These are phyloP conservation scores for Pristiophorus japonicus DNA, from an alignment of 2,113 vertebrate species.

Conservation along the genomic window DNA sequence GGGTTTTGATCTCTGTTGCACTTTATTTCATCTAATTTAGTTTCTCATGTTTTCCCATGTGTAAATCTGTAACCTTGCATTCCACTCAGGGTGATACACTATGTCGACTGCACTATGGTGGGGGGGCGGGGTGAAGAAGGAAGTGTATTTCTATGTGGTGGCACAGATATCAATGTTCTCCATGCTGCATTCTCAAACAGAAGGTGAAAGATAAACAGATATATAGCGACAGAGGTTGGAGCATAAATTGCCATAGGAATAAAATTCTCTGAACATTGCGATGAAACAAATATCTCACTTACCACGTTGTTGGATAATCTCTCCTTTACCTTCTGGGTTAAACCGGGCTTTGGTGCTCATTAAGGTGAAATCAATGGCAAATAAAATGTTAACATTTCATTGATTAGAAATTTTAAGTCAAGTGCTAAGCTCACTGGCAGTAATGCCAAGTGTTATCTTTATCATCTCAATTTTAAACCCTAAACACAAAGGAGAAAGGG, in stretches of 20 bases:
- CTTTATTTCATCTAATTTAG: not conserved
- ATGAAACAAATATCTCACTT: not conserved
- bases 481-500: constrained; percentile 8
- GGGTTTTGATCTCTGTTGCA: not conserved
- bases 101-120: not conserved
- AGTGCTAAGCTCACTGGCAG: not conserved
- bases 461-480: constrained; percentile 30
- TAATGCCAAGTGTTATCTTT: constrained; percentile 22
- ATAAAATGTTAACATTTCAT: not conserved
- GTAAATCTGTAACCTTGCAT: not conserved
- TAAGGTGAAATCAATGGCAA: not conserved
- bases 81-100: not conserved
- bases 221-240: not conserved
- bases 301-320: not conserved
- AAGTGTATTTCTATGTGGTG: not conserved
- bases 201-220: not conserved
- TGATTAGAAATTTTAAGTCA: constrained; percentile 13
- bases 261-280: not conserved
- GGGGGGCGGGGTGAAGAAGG: not conserved
- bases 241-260: not conserved
- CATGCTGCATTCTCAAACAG: not conserved
- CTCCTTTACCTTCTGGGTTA: constrained; percentile 15
- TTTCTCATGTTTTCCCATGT: not conserved
- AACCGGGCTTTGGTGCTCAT: constrained; percentile 15
- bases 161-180: not conserved